Conservation (phyloP, 2,113 vertebrate species). For the Puntigrus tetrazona region DNA sequence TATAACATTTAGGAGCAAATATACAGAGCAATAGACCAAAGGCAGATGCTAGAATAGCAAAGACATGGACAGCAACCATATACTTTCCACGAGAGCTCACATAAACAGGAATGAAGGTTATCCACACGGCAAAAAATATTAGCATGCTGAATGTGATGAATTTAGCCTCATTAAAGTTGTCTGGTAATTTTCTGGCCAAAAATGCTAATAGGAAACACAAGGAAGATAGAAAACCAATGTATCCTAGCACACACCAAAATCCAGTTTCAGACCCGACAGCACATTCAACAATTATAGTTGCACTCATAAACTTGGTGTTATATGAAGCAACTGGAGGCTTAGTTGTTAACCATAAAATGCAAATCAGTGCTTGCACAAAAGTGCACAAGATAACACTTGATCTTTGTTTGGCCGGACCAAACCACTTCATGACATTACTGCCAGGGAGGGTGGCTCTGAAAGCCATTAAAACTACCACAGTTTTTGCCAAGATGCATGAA, state of each 20-base stretch:
- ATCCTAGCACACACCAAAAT: conserved; percentile 66
- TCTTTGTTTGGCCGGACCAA: conserved; percentile 60
- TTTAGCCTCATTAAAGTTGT: conserved; percentile 67
- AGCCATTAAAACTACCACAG: conserved; percentile 66
- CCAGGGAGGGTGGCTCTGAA: conserved; percentile 64
- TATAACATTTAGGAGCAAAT: conserved; percentile 64
- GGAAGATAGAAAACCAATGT: conserved; percentile 61
- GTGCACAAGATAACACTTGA: too few relatives aligned
- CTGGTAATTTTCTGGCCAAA: conserved; percentile 65
- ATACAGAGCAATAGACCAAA: conserved; percentile 65
- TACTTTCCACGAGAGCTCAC: conserved; percentile 64
- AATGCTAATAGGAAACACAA: conserved; percentile 65
- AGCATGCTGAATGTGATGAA: conserved; percentile 69
- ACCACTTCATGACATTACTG: conserved; percentile 64
- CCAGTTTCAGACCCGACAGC: conserved; percentile 61
- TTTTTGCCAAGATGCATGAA: conserved; percentile 68
- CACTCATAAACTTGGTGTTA: conserved; percentile 63
- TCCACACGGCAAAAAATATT: conserved; percentile 68
- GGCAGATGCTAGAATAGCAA: conserved; percentile 65
- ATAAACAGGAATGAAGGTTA: conserved; percentile 66
- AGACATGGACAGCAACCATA: conserved; percentile 65
- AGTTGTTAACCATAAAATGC: conserved; percentile 67
- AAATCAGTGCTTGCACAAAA: conserved; percentile 70
- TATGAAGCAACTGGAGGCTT: conserved; percentile 66
- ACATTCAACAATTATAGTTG: conserved; percentile 63